Conservation (phyloP, 2,113 vertebrate species). For the Jaculus jaculus region DNA sequence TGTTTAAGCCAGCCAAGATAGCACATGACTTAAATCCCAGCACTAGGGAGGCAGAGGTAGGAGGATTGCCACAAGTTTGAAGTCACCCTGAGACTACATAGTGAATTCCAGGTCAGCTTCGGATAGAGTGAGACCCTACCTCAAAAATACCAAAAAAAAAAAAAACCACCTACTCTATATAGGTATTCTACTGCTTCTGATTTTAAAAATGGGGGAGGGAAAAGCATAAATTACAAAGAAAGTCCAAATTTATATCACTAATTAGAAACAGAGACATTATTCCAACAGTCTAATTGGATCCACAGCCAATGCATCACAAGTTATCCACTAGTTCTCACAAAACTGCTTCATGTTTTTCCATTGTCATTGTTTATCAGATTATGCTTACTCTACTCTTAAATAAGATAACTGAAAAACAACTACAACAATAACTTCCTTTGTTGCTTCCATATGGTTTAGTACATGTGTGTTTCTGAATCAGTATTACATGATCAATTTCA, state of each 20-base stretch:
- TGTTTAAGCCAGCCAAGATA: no score
- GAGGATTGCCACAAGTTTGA: no score
- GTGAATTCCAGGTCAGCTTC: no score
- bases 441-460: background rate
- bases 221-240: background rate
- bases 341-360: background rate
- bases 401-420: background rate
- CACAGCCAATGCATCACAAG: background rate
- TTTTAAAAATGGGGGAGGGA: no score
- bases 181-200: no score
- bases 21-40: no score
- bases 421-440: background rate
- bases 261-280: background rate
- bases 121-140: no score
- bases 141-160: no score
- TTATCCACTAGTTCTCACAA: background rate
- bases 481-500: background rate
- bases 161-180: no score
- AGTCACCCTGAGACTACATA: no score
- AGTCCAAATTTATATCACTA: background rate
- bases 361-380: conserved; percentile 27
- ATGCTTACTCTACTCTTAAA: conserved; percentile 18
- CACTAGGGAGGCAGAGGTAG: no score
- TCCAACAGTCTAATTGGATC: background rate
- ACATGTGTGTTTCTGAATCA: background rate